Percentiles rank a stretch among this genome's conserved stretches.
Evolutionary conservation across 92 coral and sea anemone genomes (phyloP).

Genomic region (Epizoanthus rinbou): DNA sequence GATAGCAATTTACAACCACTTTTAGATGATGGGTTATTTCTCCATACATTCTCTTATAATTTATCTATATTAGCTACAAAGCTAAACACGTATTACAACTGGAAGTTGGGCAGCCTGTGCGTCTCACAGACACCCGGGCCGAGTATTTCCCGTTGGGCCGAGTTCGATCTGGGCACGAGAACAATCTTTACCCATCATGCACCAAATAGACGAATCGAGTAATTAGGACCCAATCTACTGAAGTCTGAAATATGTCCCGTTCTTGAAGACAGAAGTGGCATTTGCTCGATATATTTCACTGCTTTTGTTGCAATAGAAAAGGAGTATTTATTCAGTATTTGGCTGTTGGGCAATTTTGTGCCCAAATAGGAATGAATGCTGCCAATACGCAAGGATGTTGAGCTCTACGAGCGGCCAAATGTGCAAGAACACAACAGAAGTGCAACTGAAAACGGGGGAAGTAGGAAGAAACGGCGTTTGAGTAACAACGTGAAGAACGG

Average conservation of each 20-base stretch:
- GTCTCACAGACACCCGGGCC: too few relatives aligned
- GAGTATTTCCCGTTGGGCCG: too few relatives aligned
- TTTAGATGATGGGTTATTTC: too few relatives aligned
- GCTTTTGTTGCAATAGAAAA: slow-evolving; percentile 15
- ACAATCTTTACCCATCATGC: too few relatives aligned
- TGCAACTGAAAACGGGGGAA: slow-evolving; percentile 88
- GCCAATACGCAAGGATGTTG: slow-evolving; percentile 96
- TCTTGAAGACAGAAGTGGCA: slow-evolving; percentile 6
- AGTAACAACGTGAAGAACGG: slow-evolving; percentile 93
- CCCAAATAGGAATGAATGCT: slow-evolving; percentile 99
- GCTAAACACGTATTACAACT: too few relatives aligned
- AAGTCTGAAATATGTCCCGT: slow-evolving; percentile 5
- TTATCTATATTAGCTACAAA: too few relatives aligned
- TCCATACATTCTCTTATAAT: too few relatives aligned
- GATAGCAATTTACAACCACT: too few relatives aligned
- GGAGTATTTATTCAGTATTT: slow-evolving; percentile 24
- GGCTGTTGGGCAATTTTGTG: slow-evolving; percentile 65
- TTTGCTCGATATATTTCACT: neutral
- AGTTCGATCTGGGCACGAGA: too few relatives aligned
- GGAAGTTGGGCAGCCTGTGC: too few relatives aligned
- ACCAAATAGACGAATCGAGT: too few relatives aligned
- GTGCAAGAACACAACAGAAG: slow-evolving; percentile 73
- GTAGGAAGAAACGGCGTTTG: slow-evolving; percentile 84
- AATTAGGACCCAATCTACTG: slow-evolving; percentile 32
- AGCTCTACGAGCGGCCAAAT: slow-evolving; percentile 70